phyloP scores from a whole-genome alignment of 64 coral and sea anemone species.

The Montipora sp. region DNA sequence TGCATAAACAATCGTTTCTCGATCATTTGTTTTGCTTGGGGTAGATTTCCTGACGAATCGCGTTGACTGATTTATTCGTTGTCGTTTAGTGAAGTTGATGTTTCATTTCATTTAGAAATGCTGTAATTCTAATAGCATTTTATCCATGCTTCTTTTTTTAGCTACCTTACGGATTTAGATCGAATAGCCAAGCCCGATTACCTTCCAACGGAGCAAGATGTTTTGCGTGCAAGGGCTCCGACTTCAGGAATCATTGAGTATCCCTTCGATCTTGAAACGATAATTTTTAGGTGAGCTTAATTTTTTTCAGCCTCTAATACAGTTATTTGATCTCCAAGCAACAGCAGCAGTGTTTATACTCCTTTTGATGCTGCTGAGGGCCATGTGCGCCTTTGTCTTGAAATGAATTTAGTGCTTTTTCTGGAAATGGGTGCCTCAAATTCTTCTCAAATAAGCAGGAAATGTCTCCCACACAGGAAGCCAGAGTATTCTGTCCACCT shows the following conservation, averaged over 20 bases:
- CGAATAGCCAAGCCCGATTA: constrained; percentile 94
- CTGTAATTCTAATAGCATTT: not conserved
- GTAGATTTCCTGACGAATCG: not conserved
- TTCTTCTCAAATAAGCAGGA: constrained; percentile 39
- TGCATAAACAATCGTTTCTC: constrained; percentile 2
- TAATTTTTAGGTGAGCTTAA: constrained; percentile 95
- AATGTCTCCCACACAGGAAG: constrained; percentile 57
- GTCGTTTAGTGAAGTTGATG: constrained; percentile 5
- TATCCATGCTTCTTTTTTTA: constrained; percentile 18
- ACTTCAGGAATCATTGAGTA: constrained; percentile 98
- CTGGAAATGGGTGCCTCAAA: not conserved
- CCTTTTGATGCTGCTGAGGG: not conserved
- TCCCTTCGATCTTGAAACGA: constrained; percentile 96
- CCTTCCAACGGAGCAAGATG: constrained; percentile 95
- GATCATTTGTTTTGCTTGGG: not conserved
- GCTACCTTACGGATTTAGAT: constrained; percentile 95
- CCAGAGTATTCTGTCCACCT: constrained; percentile 2
- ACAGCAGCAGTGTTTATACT: constrained; percentile 18
- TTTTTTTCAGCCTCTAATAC: constrained; percentile 28
- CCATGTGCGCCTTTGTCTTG: not conserved
- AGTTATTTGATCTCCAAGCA: constrained; percentile 46
- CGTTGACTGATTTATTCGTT: not conserved
- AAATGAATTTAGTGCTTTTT: constrained; percentile 20
- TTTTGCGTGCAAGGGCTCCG: constrained; percentile 87
- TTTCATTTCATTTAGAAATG: constrained; percentile 13